Conservation (phyloP, 1,140 invertebrate species). For the Arion vulgaris region DNA sequence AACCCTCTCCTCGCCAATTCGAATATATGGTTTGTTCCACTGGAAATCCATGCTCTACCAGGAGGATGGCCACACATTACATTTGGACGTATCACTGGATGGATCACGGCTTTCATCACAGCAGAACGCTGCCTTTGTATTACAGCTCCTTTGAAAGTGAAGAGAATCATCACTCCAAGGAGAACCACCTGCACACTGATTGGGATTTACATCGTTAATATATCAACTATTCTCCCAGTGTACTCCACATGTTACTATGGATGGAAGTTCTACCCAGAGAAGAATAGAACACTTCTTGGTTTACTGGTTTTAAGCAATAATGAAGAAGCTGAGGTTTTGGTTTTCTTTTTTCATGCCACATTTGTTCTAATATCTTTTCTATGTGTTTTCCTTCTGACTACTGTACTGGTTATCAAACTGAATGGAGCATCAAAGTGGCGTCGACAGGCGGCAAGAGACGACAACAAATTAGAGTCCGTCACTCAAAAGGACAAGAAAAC, state of each 20-base stretch:
- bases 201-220: neutral
- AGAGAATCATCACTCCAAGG: neutral
- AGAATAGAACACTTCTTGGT: neutral
- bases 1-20: neutral
- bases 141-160: neutral
- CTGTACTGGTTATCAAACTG: neutral
- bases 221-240: neutral
- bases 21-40: neutral
- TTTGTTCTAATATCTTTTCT: neutral
- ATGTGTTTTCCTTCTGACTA: neutral
- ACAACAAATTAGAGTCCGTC: neutral
- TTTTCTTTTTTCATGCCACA: neutral
- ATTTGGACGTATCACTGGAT: neutral
- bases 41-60: neutral
- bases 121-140: neutral
- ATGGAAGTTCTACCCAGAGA: neutral
- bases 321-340: neutral
- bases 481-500: neutral
- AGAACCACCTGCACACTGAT: neutral
- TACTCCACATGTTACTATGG: neutral
- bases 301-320: neutral
- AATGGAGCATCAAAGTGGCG: neutral
- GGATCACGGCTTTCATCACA: neutral
- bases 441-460: no score
- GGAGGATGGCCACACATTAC: neutral